Evolutionary conservation across 1,140 invertebrate genomes (phyloP).

Genomic region (Dysdera silvatica): DNA sequence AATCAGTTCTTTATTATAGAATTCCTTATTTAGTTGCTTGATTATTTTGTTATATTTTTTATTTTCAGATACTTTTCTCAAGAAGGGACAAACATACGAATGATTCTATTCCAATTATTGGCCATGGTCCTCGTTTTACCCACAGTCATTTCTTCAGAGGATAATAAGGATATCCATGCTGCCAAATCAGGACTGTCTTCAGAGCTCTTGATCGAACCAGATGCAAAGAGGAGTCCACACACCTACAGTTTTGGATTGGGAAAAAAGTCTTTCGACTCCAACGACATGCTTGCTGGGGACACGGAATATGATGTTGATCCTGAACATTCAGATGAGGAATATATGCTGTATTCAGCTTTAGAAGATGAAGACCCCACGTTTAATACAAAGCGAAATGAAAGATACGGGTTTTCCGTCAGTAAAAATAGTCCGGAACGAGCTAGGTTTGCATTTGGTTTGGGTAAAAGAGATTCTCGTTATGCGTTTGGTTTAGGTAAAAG

Average conservation of each 20-base stretch:
- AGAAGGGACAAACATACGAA: no score
- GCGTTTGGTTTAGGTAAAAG: constrained; percentile 20
- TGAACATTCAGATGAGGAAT: background rate
- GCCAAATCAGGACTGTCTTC: background rate
- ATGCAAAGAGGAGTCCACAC: constrained; percentile 9
- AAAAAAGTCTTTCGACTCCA: background rate
- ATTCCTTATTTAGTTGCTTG: no score
- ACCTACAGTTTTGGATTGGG: constrained; percentile 23
- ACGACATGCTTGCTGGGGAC: background rate
- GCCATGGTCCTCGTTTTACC: no score
- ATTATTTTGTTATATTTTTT: no score
- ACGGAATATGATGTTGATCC: background rate
- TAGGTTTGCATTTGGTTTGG: constrained; percentile 28
- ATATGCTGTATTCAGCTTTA: background rate
- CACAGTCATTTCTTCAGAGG: no score
- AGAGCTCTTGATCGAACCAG: background rate
- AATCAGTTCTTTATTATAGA: no score
- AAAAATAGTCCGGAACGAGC: constrained; percentile 5
- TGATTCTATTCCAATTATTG: no score
- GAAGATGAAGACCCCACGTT: background rate
- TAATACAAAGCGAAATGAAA: constrained; percentile 14
- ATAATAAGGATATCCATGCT: no score
- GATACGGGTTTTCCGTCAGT: constrained; percentile 31
- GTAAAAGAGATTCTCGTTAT: constrained; percentile 25
- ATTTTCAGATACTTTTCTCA: no score